Percentiles rank a stretch among this genome's conserved stretches.
Conservation (phyloP, 2,797 vertebrate species). For the Lutjanus campechanus region DNA sequence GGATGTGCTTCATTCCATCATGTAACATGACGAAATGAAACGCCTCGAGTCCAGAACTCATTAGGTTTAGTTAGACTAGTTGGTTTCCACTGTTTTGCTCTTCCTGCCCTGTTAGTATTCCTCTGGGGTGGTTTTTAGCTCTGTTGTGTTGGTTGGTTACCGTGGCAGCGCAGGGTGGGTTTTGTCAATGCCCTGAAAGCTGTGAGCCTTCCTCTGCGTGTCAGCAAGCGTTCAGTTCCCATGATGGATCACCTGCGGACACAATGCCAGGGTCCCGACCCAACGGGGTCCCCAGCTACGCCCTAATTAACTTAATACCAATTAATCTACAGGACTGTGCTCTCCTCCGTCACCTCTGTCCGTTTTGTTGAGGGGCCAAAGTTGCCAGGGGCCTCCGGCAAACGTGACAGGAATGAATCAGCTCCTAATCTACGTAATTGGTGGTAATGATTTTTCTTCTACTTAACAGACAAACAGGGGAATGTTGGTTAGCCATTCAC, state of each 20-base stretch:
- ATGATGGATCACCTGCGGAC: conserved; percentile 70
- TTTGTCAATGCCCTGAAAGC: conserved; percentile 56
- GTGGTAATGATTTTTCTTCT: conserved; percentile 42
- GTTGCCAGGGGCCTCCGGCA: conserved; percentile 5
- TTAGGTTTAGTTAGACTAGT: not conserved
- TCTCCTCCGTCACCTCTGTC: conserved; percentile 53
- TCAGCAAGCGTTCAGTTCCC: conserved; percentile 56
- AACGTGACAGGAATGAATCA: conserved; percentile 61
- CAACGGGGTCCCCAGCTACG: conserved; percentile 32
- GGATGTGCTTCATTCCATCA: not conserved
- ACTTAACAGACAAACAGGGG: conserved; percentile 8
- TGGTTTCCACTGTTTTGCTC: conserved; percentile 7
- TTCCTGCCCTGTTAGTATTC: conserved; percentile 46
- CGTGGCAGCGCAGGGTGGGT: conserved; percentile 34
- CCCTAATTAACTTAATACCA: conserved; percentile 73
- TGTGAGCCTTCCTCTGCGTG: conserved; percentile 58
- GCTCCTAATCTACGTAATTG: conserved; percentile 38
- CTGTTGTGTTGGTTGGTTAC: conserved; percentile 54
- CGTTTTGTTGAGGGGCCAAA: conserved; percentile 32
- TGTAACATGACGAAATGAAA: not conserved
- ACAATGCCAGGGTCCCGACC: conserved; percentile 64
- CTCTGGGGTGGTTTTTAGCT: conserved; percentile 11
- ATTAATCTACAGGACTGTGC: conserved; percentile 60
- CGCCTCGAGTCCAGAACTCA: not conserved
- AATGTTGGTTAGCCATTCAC: conserved; percentile 13